Conservation (phyloP, 2,888 invertebrate genomes). For the Torymus aiolomorphi region DNA sequence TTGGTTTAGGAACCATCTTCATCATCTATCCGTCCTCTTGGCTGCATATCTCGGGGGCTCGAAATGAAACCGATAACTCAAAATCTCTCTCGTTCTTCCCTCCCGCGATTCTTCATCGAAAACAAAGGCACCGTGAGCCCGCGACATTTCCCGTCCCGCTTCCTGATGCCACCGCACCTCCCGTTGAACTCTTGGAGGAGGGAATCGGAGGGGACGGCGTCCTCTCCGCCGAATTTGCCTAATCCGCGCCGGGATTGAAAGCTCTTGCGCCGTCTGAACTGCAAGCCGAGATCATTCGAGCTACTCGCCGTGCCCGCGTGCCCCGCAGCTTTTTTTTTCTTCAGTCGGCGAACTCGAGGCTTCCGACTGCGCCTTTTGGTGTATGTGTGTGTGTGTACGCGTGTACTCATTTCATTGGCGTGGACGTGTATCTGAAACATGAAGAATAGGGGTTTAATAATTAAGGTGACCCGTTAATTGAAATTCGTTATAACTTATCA, state of each 20-base stretch:
- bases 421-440: too few species aligned
- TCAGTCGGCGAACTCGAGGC: too few species aligned
- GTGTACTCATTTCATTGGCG: too few species aligned
- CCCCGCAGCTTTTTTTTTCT: too few species aligned
- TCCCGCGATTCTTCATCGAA: conserved; percentile 26
- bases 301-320: too few species aligned
- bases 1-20: conserved; percentile 50
- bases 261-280: too few species aligned
- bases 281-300: too few species aligned
- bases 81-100: neutral
- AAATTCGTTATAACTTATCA: too few species aligned
- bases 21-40: neutral
- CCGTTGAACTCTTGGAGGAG: conserved; percentile 27
- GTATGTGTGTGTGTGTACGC: too few species aligned
- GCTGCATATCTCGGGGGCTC: neutral
- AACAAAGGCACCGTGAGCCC: conserved; percentile 48
- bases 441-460: too few species aligned
- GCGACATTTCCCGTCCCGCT: neutral
- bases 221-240: conserved; percentile 17
- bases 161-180: conserved; percentile 8
- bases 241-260: conserved; percentile 17
- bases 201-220: conserved; percentile 42
- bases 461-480: too few species aligned
- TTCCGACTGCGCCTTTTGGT: too few species aligned
- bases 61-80: conserved; percentile 1